Base-by-base conservation (phyloP, 2,888 invertebrate species). In the Acrobasis repandana region DNA sequence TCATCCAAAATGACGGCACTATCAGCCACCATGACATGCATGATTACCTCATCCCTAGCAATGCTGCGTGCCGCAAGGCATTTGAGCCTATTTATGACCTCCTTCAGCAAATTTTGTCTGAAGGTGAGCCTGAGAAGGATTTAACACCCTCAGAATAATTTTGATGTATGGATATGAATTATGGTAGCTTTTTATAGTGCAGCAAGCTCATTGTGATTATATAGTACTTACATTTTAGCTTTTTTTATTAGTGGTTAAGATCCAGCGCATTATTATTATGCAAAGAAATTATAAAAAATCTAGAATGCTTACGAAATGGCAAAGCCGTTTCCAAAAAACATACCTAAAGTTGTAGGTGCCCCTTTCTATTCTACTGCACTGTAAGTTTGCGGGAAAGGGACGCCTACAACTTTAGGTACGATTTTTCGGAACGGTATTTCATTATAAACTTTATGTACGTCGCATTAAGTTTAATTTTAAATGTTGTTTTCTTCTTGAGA, bases 21-120 rank as follows among this genome's bases (percentile, higher is more conserved):
- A 97, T 98, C 63, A 96, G 96, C 79, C 97, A 97, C 79, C 96
- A 96, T 77, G 98, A 98, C 81, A 97, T 98, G 97, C 96, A 96
- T 80, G 98, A 98, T 86, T 98, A 97, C 86, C 94, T 98, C 57
- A 96, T 97, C 78, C 93, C 97, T 63, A 97, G 97, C 1, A 96
- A 96, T 86, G 94, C 95, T 57, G 98, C 98, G 60, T 97, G 97
- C 84, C 94, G 95, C 76, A 97, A 97, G 86, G 96, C 96, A 10
- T 97, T 97, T 84, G 96, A 96, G 86, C 96, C 97, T 18, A 95
- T 97, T 57, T 94, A 96, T 83, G 97, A 97, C 84, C 92, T 97
- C 66, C 88, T 97, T 18, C 93, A 95, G 66, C 96, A 97, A 85
- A 93, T 97, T 73, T 89, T 97, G 60, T 94, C 93, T 73, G 97